Evolutionary conservation across 1,140 invertebrate species (phyloP).

Genomic region (Rhagoletis pomonella): DNA sequence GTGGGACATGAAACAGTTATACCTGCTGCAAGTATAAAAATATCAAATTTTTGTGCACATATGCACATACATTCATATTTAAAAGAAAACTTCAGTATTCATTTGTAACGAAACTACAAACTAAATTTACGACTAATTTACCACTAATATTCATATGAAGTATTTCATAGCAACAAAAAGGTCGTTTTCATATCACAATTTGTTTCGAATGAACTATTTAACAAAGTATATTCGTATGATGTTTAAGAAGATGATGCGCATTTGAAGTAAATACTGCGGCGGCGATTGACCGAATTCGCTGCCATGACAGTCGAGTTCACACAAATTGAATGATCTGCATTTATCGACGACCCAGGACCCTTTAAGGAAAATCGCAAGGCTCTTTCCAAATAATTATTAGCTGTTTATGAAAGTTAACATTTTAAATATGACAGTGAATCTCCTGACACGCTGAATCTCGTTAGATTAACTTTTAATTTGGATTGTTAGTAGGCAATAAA

Average conservation of each 20-base stretch:
- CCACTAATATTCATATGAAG: neutral
- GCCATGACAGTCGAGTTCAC: too few relatives aligned
- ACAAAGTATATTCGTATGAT: too few relatives aligned
- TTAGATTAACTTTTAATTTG: neutral
- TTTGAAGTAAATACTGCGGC: neutral
- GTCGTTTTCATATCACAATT: slow-evolving; percentile 40
- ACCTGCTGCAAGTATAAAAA: neutral
- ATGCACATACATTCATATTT: neutral
- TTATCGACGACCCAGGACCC: too few relatives aligned
- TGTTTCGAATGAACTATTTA: neutral
- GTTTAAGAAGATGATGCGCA: too few relatives aligned
- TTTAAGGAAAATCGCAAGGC: too few relatives aligned
- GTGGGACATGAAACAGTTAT: neutral
- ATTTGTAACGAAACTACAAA: slow-evolving; percentile 24
- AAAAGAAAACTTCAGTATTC: neutral
- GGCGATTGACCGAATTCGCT: too few relatives aligned
- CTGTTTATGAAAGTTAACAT: neutral
- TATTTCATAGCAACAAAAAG: neutral
- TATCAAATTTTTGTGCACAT: neutral
- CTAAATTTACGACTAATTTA: slow-evolving; percentile 26
- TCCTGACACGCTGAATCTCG: neutral
- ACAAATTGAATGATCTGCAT: too few relatives aligned
- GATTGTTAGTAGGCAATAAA: neutral
- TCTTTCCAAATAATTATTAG: too few relatives aligned
- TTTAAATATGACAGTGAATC: neutral